These are phyloP conservation scores for Parnassius apollo DNA, from an alignment of 2,888 invertebrate genomes.

Conservation along the genomic window DNA sequence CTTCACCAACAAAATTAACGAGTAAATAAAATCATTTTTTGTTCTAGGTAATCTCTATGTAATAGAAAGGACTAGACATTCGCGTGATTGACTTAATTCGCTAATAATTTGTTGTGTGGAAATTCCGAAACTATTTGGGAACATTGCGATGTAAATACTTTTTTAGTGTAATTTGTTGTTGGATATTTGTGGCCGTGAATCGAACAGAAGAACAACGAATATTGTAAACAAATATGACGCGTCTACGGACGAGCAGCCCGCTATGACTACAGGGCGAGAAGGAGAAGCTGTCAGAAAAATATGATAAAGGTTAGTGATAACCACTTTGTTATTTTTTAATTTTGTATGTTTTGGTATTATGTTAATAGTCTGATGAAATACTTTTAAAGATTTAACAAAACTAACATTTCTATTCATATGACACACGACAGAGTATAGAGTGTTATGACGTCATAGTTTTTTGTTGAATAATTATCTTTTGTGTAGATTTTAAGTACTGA, in stretches of 20 bases:
- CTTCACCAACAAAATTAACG: no score
- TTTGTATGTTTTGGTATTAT: no score
- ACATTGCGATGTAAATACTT: conserved; percentile 10
- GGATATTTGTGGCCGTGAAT: conserved; percentile 33
- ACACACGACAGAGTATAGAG: no score
- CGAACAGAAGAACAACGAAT: conserved; percentile 36
- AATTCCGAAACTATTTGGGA: neutral
- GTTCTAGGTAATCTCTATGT: no score
- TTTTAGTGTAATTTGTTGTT: neutral
- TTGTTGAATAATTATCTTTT: no score
- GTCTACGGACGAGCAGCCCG: conserved; percentile 35
- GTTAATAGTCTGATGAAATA: no score
- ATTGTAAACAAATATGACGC: conserved; percentile 40
- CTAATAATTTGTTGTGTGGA: neutral
- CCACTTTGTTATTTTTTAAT: no score
- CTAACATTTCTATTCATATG: no score
- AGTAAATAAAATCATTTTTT: no score
- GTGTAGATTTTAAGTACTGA: no score
- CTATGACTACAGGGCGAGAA: conserved; percentile 51
- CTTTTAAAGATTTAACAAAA: no score
- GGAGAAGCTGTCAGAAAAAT: conserved; percentile 53
- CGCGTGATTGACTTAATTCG: neutral
- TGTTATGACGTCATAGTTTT: no score
- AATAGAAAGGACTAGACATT: neutral
- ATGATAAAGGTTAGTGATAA: conserved; percentile 60